These are phyloP conservation scores for Toxotes jaculatrix DNA, from an alignment of 2,113 vertebrate genomes.

Conservation along the genomic window DNA sequence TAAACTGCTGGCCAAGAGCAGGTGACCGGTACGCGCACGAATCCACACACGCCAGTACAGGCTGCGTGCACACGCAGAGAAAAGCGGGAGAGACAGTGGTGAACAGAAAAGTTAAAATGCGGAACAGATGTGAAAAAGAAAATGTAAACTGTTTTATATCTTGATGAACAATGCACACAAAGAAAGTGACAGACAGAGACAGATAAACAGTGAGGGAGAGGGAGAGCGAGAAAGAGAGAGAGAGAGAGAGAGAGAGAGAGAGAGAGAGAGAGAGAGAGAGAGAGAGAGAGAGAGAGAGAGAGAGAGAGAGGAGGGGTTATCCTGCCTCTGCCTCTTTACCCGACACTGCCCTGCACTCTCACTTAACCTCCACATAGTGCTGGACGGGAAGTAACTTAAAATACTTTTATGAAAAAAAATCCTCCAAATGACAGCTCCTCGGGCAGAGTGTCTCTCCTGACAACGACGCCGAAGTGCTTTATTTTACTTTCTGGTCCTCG, in stretches of 20 bases:
- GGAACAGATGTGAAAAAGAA: not conserved
- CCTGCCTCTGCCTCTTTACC: slow-evolving; percentile 60
- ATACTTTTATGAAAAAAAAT: slow-evolving; percentile 81
- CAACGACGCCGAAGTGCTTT: slow-evolving; percentile 82
- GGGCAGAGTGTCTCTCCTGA: slow-evolving; percentile 88
- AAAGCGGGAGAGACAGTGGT: not conserved
- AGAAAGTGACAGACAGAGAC: slow-evolving; percentile 23
- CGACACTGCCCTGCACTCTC: slow-evolving; percentile 81
- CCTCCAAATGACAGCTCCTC: slow-evolving; percentile 80
- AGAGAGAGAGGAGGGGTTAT: slow-evolving; percentile 73
- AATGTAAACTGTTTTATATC: not conserved
- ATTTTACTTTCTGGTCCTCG: slow-evolving; percentile 44
- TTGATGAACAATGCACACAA: not conserved
- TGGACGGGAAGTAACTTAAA: slow-evolving; percentile 92
- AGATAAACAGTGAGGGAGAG: not conserved
- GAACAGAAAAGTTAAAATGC: not conserved
- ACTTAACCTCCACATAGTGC: slow-evolving; percentile 90
- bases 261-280: slow-evolving; percentile 32
- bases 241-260: slow-evolving; percentile 2
- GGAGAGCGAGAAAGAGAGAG: not conserved
- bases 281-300: slow-evolving; percentile 33
- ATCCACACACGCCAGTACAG: not conserved
- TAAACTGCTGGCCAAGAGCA: not conserved
- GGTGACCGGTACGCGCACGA: not conserved
- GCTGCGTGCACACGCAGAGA: not conserved